Evolutionary conservation across 1,140 invertebrate species (phyloP), one percentile per base, ranked within the genome.

Genomic region (Trichoplusia ni): DNA sequence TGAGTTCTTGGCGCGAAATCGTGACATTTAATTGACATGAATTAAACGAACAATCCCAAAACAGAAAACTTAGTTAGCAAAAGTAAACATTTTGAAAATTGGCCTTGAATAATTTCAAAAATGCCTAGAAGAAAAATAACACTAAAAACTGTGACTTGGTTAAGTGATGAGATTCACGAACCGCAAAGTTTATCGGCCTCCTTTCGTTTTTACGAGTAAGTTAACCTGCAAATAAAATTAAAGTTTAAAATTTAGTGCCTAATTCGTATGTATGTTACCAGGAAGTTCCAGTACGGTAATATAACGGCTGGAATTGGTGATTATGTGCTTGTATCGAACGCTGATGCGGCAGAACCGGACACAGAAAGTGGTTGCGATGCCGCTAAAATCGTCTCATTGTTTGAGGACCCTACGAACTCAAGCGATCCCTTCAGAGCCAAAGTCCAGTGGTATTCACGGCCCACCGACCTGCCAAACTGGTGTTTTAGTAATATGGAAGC

Each of bases 361-460:
- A 91, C 92, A 0, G 84, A 92, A 13, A 89, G 91, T 11, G 91
- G 92, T 2, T 93, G 93, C 77, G 93, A 93, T 77, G 90, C 94
- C 3, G 94, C 91, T 5, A 87, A 90, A 59, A 92, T 95, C 29
- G 59, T 92, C 23, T 81, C 93, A 47, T 77, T 95, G 8, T 94
- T 92, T 77, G 93, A 94, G 84, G 90, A 87, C 58, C 69, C 71
- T 49, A 79, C 90, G 47, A 90, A 84, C 59, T 79, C 78, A 11
- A 84, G 80, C 23, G 91, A 93, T 64, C 80, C 91, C 9, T 92
- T 84, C 62, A 80, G 92, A 64, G 93, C 93, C 7, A 90, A 92
- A 64, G 93, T 94, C 0, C 91, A 92, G 60, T 95, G 94, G 93
- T 94, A 92, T 67, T 93, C 93, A 5, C 92, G 84, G 60, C 80